A percentile compares a stretch with the other conserved stretches of the same genome.
Conservation (phyloP, 2,888 invertebrate species). For the Dendrolimus houi region DNA sequence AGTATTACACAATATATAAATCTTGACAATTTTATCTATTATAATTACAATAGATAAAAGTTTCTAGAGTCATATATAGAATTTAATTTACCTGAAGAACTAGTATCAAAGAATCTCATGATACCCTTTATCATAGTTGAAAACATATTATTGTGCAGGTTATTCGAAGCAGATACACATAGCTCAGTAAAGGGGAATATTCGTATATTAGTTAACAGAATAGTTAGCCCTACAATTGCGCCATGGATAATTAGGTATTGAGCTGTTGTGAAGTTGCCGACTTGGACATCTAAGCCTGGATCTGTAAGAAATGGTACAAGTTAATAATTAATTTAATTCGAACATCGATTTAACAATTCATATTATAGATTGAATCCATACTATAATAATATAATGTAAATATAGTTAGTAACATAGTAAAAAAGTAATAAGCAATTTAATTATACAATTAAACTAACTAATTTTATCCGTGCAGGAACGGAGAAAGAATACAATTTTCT, state of each 20-base stretch:
- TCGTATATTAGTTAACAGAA: conserved; percentile 76
- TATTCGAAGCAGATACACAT: conserved; percentile 79
- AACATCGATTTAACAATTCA: background rate
- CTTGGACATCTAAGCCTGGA: conserved; percentile 44
- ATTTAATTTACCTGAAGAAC: conserved; percentile 78
- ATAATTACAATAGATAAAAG: no score
- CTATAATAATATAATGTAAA: background rate
- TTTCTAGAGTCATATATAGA: background rate
- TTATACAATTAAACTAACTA: no score
- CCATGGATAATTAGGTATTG: conserved; percentile 80
- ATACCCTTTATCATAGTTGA: conserved; percentile 63
- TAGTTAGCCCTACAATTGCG: conserved; percentile 61
- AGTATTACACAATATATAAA: no score
- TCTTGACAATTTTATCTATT: no score
- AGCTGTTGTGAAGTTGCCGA: conserved; percentile 54
- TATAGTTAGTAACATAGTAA: background rate
- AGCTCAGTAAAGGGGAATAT: conserved; percentile 80
- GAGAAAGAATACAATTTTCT: no score
- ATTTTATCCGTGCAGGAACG: no score
- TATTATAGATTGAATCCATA: background rate
- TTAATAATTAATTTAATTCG: background rate
- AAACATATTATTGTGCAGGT: conserved; percentile 84
- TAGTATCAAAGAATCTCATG: conserved; percentile 87
- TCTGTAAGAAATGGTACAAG: conserved; percentile 23
- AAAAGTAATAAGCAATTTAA: background rate